These are phyloP conservation scores for Lineus longissimus DNA, from an alignment of 1,140 invertebrate genomes.

Conservation along the genomic window DNA sequence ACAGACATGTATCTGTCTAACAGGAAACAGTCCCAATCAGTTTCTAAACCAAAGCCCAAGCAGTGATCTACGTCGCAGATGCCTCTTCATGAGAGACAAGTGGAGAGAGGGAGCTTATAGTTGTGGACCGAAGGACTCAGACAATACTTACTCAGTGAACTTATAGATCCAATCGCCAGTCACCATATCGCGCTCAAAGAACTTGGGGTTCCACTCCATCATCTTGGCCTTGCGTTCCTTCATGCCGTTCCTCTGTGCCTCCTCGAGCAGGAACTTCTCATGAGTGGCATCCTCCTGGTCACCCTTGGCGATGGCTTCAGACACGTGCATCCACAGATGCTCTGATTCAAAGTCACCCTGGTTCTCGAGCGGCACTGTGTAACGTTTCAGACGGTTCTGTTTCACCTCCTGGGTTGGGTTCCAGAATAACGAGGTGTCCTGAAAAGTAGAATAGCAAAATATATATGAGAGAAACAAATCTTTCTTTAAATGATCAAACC, in stretches of 20 bases:
- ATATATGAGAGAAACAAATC: neutral
- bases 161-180: constrained; percentile 74
- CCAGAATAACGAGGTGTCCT: constrained; percentile 74
- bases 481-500: neutral
- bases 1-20: no score
- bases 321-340: constrained; percentile 77
- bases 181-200: constrained; percentile 68
- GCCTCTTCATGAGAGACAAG: no score
- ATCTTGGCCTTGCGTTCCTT: constrained; percentile 64
- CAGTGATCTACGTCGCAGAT: no score
- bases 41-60: no score
- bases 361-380: constrained; percentile 71
- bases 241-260: constrained; percentile 71
- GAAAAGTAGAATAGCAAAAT: constrained; percentile 29
- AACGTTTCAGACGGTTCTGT: constrained; percentile 69
- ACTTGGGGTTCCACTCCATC: constrained; percentile 65
- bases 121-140: no score
- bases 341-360: constrained; percentile 82
- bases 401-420: constrained; percentile 68
- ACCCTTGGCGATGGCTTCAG: constrained; percentile 71
- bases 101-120: no score
- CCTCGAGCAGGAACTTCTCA: constrained; percentile 83
- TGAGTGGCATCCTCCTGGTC: constrained; percentile 81
- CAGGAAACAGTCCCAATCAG: no score
- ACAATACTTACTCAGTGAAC: constrained; percentile 56